A percentile compares a stretch with the other conserved stretches of the same genome.
Conservation (phyloP, 2,888 invertebrate genomes). For the Aelia acuminata region DNA sequence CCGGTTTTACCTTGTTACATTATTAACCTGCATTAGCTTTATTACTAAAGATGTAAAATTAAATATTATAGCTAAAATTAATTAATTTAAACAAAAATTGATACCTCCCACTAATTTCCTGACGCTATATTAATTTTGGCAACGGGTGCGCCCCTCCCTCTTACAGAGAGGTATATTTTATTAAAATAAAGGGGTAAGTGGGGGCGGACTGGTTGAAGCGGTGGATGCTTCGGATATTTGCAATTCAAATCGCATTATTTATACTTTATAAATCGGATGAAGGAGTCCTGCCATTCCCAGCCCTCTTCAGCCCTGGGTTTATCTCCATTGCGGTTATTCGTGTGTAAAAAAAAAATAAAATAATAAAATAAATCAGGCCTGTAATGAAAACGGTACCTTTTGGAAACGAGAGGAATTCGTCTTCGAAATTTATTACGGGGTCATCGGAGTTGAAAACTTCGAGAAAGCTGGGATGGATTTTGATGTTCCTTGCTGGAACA, state of each 20-base stretch:
- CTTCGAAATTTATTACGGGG: neutral
- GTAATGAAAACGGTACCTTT: conserved; percentile 23
- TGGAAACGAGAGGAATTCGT: neutral
- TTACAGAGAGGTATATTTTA: conserved; percentile 28
- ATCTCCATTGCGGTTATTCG: neutral
- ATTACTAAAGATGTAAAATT: too few relatives aligned
- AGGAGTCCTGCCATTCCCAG: conserved; percentile 39
- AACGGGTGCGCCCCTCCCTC: neutral
- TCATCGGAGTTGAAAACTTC: neutral
- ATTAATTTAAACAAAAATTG: neutral
- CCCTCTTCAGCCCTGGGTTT: neutral
- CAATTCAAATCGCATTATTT: conserved; percentile 57
- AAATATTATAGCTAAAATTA: neutral
- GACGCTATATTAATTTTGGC: conserved; percentile 1
- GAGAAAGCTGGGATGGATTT: neutral
- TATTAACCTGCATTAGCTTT: too few relatives aligned
- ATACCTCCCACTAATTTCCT: neutral
- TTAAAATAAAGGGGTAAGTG: conserved; percentile 38
- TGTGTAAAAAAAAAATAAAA: neutral
- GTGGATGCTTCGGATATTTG: conserved; percentile 45
- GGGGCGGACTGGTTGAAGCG: neutral
- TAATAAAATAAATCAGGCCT: neutral
- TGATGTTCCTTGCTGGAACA: neutral
- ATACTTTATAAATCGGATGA: conserved; percentile 58
- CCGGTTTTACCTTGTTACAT: too few relatives aligned